A percentile compares a stretch with the other conserved stretches of the same genome.
Conservation (phyloP, 2,888 invertebrate species). For the Xanthorhoe designata region DNA sequence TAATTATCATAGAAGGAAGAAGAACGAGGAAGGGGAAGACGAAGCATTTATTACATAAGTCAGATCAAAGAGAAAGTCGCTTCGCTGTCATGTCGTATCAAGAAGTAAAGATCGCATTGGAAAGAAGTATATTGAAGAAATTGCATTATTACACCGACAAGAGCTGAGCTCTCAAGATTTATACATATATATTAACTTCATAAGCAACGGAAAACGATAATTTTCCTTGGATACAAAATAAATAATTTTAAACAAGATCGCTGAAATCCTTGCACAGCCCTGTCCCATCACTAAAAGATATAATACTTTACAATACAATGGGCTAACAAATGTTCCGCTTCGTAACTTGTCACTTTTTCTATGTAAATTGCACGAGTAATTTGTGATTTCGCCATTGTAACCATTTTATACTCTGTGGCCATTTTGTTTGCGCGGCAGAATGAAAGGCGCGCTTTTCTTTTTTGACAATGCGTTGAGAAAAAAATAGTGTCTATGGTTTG, state of each 20-base stretch:
- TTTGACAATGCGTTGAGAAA: slow-evolving; percentile 38
- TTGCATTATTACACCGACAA: too few relatives aligned
- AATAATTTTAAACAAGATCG: slow-evolving; percentile 5
- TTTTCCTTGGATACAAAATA: too few relatives aligned
- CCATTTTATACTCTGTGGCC: slow-evolving; percentile 51
- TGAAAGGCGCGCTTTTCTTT: slow-evolving; percentile 36
- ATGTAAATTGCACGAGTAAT: slow-evolving; percentile 80
- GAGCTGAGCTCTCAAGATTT: too few relatives aligned
- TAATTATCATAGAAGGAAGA: too few relatives aligned
- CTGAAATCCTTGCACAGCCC: background rate
- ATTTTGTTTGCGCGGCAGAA: slow-evolving; percentile 39
- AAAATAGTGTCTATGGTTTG: slow-evolving; percentile 38
- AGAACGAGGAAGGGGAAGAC: too few relatives aligned
- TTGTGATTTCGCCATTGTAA: slow-evolving; percentile 68
- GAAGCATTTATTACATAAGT: too few relatives aligned
- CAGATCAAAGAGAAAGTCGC: too few relatives aligned
- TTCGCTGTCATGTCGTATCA: too few relatives aligned
- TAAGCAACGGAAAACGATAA: too few relatives aligned
- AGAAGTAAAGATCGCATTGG: too few relatives aligned
- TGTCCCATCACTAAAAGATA: slow-evolving; percentile 51
- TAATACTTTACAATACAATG: slow-evolving; percentile 77
- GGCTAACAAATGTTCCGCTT: slow-evolving; percentile 76
- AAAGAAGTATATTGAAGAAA: too few relatives aligned
- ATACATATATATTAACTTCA: too few relatives aligned
- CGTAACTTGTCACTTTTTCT: slow-evolving; percentile 78